These are phyloP conservation scores for Zoanthus sansibaricus DNA, from an alignment of 92 coral and sea anemone species.

Conservation along the genomic window DNA sequence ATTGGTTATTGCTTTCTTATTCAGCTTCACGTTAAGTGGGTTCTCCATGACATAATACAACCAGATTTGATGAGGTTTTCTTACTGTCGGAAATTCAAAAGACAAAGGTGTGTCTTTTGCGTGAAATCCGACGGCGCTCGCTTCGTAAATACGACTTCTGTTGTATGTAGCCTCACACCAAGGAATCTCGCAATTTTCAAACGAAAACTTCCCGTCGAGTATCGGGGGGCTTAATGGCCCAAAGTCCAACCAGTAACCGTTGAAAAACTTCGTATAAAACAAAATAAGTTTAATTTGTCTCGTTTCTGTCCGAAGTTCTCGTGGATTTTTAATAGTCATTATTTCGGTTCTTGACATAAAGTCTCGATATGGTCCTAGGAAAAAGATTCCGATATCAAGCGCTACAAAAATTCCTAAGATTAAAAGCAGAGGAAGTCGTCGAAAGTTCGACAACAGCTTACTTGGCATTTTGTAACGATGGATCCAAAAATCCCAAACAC, in stretches of 20 bases:
- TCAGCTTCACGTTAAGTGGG: slow-evolving; percentile 59
- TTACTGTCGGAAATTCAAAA: slow-evolving; percentile 38
- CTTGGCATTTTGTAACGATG: too few species aligned
- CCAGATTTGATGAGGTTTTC: background rate
- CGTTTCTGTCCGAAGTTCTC: too few species aligned
- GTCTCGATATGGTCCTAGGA: too few species aligned
- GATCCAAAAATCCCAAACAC: too few species aligned
- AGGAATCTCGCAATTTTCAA: slow-evolving; percentile 14
- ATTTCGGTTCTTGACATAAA: too few species aligned
- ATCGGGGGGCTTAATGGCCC: slow-evolving; percentile 55
- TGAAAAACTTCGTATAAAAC: slow-evolving; percentile 74
- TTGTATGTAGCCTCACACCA: slow-evolving; percentile 73
- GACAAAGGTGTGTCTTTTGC: slow-evolving; percentile 62
- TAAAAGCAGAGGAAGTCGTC: too few species aligned
- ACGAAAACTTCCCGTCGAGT: slow-evolving; percentile 46
- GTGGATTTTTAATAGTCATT: too few species aligned
- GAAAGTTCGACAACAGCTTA: too few species aligned
- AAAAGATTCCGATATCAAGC: too few species aligned
- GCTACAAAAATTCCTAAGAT: too few species aligned
- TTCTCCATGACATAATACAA: slow-evolving; percentile 81
- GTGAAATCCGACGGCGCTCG: slow-evolving; percentile 88
- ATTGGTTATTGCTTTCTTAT: slow-evolving; percentile 24
- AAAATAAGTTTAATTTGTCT: slow-evolving; percentile 60
- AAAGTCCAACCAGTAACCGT: slow-evolving; percentile 64
- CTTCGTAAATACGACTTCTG: slow-evolving; percentile 51